These are phyloP conservation scores for Chorisops tibialis DNA, from an alignment of 2,888 invertebrate species.

Conservation along the genomic window DNA sequence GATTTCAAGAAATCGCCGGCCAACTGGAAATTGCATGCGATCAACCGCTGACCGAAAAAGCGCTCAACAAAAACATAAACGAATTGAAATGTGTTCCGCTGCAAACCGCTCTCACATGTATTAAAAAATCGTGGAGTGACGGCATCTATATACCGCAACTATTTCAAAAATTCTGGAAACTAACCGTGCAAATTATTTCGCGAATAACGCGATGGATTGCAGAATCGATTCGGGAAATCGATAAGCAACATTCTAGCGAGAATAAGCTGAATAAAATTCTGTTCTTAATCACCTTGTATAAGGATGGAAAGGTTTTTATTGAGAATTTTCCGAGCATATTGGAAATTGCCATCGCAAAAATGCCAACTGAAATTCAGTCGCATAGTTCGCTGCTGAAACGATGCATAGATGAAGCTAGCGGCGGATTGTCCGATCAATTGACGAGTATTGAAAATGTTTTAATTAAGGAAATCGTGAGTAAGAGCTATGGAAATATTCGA, in stretches of 20 bases:
- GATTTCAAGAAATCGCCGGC: slow-evolving; percentile 91
- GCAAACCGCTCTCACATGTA: slow-evolving; percentile 54
- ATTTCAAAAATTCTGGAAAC: slow-evolving; percentile 83
- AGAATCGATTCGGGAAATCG: slow-evolving; percentile 29
- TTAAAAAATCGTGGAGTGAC: slow-evolving; percentile 69
- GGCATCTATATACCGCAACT: slow-evolving; percentile 76
- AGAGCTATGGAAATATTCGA: slow-evolving; percentile 62
- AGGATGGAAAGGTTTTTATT: slow-evolving; percentile 25
- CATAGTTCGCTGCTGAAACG: slow-evolving; percentile 18
- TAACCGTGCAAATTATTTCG: slow-evolving; percentile 77
- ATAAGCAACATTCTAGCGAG: background rate
- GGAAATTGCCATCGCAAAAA: slow-evolving; percentile 15
- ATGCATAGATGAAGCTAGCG: slow-evolving; percentile 25
- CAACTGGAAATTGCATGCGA: slow-evolving; percentile 45
- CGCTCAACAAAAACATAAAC: slow-evolving; percentile 31
- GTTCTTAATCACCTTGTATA: slow-evolving; percentile 27
- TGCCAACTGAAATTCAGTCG: slow-evolving; percentile 13
- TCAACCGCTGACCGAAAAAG: slow-evolving; percentile 41
- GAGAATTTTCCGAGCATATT: slow-evolving; percentile 23
- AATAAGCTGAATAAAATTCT: background rate
- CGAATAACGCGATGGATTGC: slow-evolving; percentile 74
- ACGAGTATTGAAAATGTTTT: slow-evolving; percentile 49
- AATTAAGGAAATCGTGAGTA: slow-evolving; percentile 48
- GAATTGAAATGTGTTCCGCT: slow-evolving; percentile 44
- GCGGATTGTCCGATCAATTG: slow-evolving; percentile 29